These are phyloP conservation scores for Actinostola sp. DNA, from an alignment of 92 coral and sea anemone species.

Conservation along the genomic window DNA sequence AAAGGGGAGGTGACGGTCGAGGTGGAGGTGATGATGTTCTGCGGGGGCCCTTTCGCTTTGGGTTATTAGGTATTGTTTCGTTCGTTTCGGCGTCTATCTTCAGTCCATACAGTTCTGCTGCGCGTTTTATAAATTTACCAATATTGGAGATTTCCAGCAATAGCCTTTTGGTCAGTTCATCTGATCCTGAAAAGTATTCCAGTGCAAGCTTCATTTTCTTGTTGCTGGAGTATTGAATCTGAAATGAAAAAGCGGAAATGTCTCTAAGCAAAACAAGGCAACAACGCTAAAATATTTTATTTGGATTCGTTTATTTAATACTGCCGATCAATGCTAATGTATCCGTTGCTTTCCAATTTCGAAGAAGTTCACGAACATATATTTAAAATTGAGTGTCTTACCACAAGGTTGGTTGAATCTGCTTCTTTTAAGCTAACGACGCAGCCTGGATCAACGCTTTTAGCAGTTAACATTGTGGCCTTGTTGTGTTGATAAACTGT, in stretches of 20 bases:
- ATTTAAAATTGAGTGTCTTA: neutral
- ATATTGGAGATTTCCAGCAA: neutral
- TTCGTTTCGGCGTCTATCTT: too few species aligned
- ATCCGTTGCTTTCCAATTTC: too few species aligned
- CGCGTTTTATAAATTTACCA: neutral
- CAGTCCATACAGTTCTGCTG: neutral
- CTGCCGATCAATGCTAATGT: too few species aligned
- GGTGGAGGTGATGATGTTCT: too few species aligned
- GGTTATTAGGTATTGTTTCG: too few species aligned
- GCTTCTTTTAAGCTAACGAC: neutral
- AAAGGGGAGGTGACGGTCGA: too few species aligned
- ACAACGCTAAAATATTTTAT: too few species aligned
- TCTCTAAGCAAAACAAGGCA: too few species aligned
- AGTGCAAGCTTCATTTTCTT: neutral
- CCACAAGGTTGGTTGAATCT: neutral
- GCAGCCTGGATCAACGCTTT: neutral
- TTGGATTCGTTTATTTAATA: too few species aligned
- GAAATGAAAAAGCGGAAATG: neutral
- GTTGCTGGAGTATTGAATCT: neutral
- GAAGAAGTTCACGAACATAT: too few species aligned
- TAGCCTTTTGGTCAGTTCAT: neutral
- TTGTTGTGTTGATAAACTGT: too few species aligned
- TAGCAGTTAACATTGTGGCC: neutral
- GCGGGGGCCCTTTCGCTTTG: too few species aligned
- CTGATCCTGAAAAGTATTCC: constrained; percentile 10